A percentile compares a stretch with the other conserved stretches of the same genome.
Conservation (phyloP, 2,888 invertebrate species). For the Teleogryllus oceanicus region DNA sequence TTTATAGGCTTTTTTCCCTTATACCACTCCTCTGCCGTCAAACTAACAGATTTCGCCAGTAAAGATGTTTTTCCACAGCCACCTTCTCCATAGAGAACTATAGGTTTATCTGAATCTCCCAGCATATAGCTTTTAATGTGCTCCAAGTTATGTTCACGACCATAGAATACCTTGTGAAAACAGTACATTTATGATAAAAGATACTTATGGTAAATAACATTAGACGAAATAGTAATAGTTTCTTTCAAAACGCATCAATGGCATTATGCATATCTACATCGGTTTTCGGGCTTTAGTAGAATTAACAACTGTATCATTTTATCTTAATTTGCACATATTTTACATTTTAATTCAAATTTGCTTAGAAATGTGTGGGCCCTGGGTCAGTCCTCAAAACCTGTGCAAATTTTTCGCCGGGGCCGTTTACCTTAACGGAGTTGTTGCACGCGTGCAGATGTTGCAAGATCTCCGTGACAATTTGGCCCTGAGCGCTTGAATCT, state of each 20-base stretch:
- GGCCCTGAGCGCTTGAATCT: slow-evolving; percentile 88
- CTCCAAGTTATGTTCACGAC: slow-evolving; percentile 79
- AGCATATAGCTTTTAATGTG: slow-evolving; percentile 79
- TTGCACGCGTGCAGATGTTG: slow-evolving; percentile 95
- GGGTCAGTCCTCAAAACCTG: neutral
- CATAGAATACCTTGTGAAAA: slow-evolving; percentile 76
- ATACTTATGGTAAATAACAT: neutral
- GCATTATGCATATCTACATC: too few relatives aligned
- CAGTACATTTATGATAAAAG: too few relatives aligned
- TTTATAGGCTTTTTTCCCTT: slow-evolving; percentile 74
- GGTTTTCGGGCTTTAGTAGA: too few relatives aligned
- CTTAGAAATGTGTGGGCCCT: too few relatives aligned
- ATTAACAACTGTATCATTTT: too few relatives aligned
- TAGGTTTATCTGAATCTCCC: slow-evolving; percentile 78
- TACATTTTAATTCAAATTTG: too few relatives aligned
- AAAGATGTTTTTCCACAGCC: slow-evolving; percentile 98
- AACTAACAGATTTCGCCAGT: slow-evolving; percentile 84
- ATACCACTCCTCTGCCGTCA: slow-evolving; percentile 72
- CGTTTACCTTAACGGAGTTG: slow-evolving; percentile 74
- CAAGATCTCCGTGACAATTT: slow-evolving; percentile 88
- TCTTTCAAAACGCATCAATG: too few relatives aligned
- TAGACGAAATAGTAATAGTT: neutral
- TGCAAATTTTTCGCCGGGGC: neutral
- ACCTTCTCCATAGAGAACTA: slow-evolving; percentile 91
- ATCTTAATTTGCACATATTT: too few relatives aligned